phyloP scores from a whole-genome alignment of 2,113 vertebrate species.

The Oncorhynchus mykiss region DNA sequence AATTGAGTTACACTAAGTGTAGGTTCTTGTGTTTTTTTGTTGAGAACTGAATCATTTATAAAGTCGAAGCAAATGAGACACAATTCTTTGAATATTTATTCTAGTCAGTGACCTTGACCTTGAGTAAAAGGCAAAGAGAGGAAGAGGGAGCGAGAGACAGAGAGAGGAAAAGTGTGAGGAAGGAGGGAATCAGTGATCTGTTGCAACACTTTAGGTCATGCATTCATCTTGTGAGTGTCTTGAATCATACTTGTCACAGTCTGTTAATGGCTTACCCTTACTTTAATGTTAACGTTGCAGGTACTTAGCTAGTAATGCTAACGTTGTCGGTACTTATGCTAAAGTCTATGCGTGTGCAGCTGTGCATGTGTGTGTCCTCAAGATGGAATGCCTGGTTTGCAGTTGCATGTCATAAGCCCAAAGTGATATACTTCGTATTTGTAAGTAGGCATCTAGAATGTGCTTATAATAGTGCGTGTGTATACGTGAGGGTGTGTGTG shows the following conservation, averaged over 20 bases:
- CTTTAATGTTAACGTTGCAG: neutral
- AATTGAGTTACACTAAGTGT: neutral
- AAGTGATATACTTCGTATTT: too few relatives aligned
- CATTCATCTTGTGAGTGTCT: neutral
- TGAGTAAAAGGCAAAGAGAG: neutral
- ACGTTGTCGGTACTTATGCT: neutral
- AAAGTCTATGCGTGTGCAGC: neutral
- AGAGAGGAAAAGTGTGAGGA: neutral
- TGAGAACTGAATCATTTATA: neutral
- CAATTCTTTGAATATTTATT: neutral
- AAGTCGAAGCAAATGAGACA: neutral
- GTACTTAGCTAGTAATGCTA: neutral
- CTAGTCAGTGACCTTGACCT: slow-evolving; percentile 10
- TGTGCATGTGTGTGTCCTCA: neutral
- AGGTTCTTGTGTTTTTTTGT: too few relatives aligned
- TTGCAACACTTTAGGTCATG: neutral
- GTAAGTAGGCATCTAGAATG: too few relatives aligned
- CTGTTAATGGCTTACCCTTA: neutral
- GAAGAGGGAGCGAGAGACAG: too few relatives aligned
- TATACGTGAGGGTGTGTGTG: slow-evolving; percentile 2
- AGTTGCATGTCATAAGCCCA: too few relatives aligned
- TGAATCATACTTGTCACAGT: neutral
- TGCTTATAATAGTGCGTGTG: slow-evolving; percentile 5
- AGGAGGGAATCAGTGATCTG: neutral
- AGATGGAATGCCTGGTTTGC: slow-evolving; percentile 6